These are phyloP conservation scores for Gymnothorax javanicus DNA, from an alignment of 2,797 vertebrate species.

Conservation along the genomic window DNA sequence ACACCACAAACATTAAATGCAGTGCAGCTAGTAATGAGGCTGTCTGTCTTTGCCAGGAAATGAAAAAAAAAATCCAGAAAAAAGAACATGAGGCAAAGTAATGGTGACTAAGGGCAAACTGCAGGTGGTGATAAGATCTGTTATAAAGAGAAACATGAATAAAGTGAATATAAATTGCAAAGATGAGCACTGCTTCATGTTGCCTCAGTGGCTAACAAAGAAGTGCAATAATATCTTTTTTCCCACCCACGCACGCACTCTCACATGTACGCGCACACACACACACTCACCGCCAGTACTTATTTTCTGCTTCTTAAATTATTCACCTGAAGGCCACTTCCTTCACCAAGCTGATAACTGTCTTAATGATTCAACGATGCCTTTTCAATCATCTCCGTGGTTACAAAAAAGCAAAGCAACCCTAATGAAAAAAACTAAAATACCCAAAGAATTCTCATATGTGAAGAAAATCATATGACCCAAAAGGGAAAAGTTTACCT, in stretches of 20 bases:
- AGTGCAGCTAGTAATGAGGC: constrained; percentile 29
- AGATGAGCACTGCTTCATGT: neutral
- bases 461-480: too few relatives aligned
- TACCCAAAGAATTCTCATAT: too few relatives aligned
- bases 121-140: constrained; percentile 18
- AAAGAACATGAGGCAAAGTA: constrained; percentile 18
- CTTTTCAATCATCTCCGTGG: constrained; percentile 45
- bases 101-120: constrained; percentile 20
- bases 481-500: too few relatives aligned
- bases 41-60: constrained; percentile 49
- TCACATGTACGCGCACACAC: too few relatives aligned
- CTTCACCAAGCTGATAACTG: constrained; percentile 33
- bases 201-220: neutral
- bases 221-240: neutral
- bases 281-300: constrained; percentile 18
- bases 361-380: constrained; percentile 44
- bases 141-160: neutral
- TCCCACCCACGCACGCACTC: too few relatives aligned
- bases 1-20: constrained; percentile 28
- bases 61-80: constrained; percentile 42
- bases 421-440: too few relatives aligned
- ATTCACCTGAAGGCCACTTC: constrained; percentile 33
- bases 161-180: neutral
- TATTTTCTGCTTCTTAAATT: constrained; percentile 40
- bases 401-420: constrained; percentile 48